A percentile compares a stretch with the other conserved stretches of the same genome.
Conservation (phyloP, 2,888 invertebrate genomes). For the Coelinius sp. region DNA sequence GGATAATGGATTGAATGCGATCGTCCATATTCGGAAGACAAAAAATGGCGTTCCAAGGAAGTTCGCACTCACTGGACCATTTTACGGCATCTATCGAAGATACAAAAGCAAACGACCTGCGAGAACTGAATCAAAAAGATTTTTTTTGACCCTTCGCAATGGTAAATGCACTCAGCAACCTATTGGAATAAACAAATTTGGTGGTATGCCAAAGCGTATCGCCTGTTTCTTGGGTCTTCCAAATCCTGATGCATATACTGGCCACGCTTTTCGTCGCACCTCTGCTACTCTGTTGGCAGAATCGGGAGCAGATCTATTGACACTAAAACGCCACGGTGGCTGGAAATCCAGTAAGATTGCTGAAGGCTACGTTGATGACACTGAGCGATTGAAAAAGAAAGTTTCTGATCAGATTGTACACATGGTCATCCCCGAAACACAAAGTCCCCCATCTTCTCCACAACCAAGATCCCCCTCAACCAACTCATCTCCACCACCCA, state of each 20-base stretch:
- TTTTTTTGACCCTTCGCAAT: conserved; percentile 40
- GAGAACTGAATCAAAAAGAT: conserved; percentile 27
- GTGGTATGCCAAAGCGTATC: conserved; percentile 32
- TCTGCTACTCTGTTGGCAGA: conserved; percentile 31
- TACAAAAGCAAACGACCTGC: conserved; percentile 39
- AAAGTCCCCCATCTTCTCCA: too few relatives aligned
- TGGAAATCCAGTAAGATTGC: neutral
- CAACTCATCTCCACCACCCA: too few relatives aligned
- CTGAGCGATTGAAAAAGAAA: too few relatives aligned
- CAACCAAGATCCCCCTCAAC: too few relatives aligned
- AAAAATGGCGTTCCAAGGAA: conserved; percentile 36
- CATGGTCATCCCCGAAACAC: too few relatives aligned
- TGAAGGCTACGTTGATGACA: too few relatives aligned
- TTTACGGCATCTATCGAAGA: conserved; percentile 22
- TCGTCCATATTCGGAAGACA: conserved; percentile 34
- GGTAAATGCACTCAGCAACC: conserved; percentile 39
- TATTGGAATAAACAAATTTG: conserved; percentile 42
- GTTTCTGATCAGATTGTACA: too few relatives aligned
- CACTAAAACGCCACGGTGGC: neutral
- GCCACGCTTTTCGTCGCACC: conserved; percentile 34
- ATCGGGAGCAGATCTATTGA: neutral
- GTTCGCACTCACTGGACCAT: conserved; percentile 37
- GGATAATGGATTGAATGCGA: conserved; percentile 27
- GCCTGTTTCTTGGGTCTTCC: conserved; percentile 32
- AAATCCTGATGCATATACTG: conserved; percentile 35